Evolutionary conservation across 2,888 invertebrate species (phyloP), one percentile per base, ranked within the genome.

Genomic region (Tricholauxania praeusta): DNA sequence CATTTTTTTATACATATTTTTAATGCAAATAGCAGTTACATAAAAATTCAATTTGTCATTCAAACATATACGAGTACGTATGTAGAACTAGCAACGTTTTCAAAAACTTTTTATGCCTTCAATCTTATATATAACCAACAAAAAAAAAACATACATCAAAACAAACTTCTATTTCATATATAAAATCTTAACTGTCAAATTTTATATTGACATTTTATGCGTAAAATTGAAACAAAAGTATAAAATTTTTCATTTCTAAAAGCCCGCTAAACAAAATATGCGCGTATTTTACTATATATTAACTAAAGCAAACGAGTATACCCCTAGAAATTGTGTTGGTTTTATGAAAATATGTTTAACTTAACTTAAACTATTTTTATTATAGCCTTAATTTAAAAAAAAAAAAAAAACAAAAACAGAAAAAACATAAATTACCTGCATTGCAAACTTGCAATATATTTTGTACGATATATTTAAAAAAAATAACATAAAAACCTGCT

Each of bases 81-180:
- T 83, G 82, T 84, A 83, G 83, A 84, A 85, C 84, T 85, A 85
- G 84, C 84, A 84, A 84, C 84, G 80, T 83, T 81, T 82, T 80
- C 77, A 74, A 78, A 74, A 68, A 70, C 67, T 67, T 39, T 59
- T n/a, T 49, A 22, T 47, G 32, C 59, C 62, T 62, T 65, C 48
- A 17, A 70, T 8, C 32, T 39, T n/a, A 60, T 39, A 60, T 8
- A 17, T 39, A 19, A 19, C 15, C 47, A 63, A 64, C 28, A 28
- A 64, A 64, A 64, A 39, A 39, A 39, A 39, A 39, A 39, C 39
- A 39, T 39, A 39, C 49, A 64, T 22, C 19, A 49, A 64, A 64
- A 64, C 22, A 51, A 64, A 64, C 64, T 64, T 28, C 64, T 28
- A 64, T 49, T 51, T 28, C 19, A 47, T 63, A 47, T 63, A 39